These are phyloP conservation scores for Clusia tigrina DNA, from an alignment of 2,888 invertebrate genomes.

Conservation along the genomic window DNA sequence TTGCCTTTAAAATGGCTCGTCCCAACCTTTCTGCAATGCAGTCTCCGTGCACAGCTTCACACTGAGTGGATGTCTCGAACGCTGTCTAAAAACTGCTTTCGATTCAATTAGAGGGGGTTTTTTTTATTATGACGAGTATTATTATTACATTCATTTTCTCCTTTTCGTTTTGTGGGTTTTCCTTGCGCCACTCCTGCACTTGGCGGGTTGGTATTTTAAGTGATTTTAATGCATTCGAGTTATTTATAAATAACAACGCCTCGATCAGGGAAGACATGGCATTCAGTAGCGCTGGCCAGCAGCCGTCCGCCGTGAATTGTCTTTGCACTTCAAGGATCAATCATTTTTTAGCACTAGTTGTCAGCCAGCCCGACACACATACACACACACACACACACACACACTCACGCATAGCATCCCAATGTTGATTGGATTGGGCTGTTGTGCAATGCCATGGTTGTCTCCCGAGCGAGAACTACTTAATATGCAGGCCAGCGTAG, in stretches of 20 bases:
- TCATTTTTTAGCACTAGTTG: slow-evolving; percentile 1
- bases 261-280: not conserved
- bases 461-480: not conserved
- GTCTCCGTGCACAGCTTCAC: no score
- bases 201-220: slow-evolving; percentile 8
- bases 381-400: no score
- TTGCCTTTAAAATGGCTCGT: not conserved
- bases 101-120: not conserved
- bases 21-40: not conserved
- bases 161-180: not conserved
- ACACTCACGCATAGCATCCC: no score
- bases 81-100: not conserved
- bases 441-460: not conserved
- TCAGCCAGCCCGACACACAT: no score
- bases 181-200: not conserved
- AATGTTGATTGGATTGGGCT: no score
- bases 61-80: not conserved
- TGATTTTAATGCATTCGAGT: slow-evolving; percentile 6
- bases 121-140: not conserved
- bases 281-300: not conserved
- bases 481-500: not conserved
- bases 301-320: not conserved
- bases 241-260: slow-evolving; percentile 6
- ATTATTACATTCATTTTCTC: not conserved
- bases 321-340: slow-evolving; percentile 1